phyloP scores from a whole-genome alignment of 2,797 vertebrate genomes.

The Arctocebus calabarensis region DNA sequence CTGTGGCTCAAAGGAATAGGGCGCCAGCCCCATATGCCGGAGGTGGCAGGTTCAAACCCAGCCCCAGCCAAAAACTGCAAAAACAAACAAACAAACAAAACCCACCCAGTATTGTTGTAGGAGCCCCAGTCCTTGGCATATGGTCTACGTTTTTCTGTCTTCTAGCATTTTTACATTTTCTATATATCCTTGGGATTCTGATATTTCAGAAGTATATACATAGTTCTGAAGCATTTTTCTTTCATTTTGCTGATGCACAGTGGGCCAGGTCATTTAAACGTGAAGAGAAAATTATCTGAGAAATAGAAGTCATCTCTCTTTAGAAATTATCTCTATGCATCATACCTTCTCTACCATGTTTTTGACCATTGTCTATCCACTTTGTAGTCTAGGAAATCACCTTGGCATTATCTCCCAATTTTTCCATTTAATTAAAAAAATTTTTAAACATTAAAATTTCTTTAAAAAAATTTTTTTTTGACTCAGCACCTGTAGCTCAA shows the following conservation, averaged over 20 bases:
- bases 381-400: neutral
- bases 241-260: neutral
- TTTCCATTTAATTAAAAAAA: neutral
- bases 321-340: neutral
- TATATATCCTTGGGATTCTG: slow-evolving; percentile 5
- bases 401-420: neutral
- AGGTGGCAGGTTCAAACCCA: no score
- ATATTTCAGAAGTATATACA: neutral
- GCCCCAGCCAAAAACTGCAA: no score
- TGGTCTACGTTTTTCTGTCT: neutral
- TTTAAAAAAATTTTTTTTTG: no score
- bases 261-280: neutral
- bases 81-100: no score
- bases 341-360: neutral
- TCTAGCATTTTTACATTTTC: neutral
- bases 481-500: no score
- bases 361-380: neutral
- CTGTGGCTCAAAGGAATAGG: no score
- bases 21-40: no score
- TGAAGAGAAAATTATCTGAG: neutral
- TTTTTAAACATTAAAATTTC: no score
- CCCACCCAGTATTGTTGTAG: neutral
- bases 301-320: no score
- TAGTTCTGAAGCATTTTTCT: slow-evolving; percentile 21
- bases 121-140: neutral